These are phyloP conservation scores for Catharus minimus DNA, from an alignment of 2,113 vertebrate genomes.

Conservation along the genomic window DNA sequence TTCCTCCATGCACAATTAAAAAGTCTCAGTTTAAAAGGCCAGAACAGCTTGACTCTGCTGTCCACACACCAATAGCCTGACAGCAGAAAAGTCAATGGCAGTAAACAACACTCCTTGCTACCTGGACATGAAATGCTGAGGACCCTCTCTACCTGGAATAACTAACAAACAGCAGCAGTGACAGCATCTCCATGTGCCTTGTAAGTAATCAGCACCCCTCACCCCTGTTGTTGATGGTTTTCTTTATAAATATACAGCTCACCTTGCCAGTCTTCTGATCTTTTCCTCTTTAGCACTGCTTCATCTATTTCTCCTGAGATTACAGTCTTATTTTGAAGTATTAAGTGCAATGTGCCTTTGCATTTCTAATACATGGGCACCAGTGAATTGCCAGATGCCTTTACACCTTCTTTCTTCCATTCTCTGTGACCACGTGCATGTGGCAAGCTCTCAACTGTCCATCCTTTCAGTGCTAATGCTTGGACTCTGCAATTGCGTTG, in stretches of 20 bases:
- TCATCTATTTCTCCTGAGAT: not conserved
- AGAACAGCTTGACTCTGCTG: slow-evolving; percentile 33
- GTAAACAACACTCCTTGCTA: not conserved
- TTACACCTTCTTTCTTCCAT: not conserved
- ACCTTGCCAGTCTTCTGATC: not conserved
- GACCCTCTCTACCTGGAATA: not conserved
- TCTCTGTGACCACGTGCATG: accelerated
- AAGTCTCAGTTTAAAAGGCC: slow-evolving; percentile 58
- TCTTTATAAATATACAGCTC: not conserved
- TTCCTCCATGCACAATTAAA: slow-evolving; percentile 40
- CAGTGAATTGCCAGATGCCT: not conserved
- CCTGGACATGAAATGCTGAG: not conserved
- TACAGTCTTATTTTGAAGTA: not conserved
- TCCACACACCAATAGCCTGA: not conserved
- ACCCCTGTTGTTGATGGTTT: not conserved
- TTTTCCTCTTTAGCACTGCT: not conserved
- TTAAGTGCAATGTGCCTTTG: not conserved
- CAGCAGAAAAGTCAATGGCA: not conserved
- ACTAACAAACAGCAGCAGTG: not conserved
- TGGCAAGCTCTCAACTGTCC: accelerated
- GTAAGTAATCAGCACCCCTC: not conserved
- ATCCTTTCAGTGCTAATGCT: not conserved
- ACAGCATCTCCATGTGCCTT: not conserved
- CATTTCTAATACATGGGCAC: not conserved
- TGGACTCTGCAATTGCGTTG: not conserved